A percentile compares a stretch with the other conserved stretches of the same genome.
phyloP scores from a whole-genome alignment of 2,888 invertebrate genomes.

The Calliopum simillimum region DNA sequence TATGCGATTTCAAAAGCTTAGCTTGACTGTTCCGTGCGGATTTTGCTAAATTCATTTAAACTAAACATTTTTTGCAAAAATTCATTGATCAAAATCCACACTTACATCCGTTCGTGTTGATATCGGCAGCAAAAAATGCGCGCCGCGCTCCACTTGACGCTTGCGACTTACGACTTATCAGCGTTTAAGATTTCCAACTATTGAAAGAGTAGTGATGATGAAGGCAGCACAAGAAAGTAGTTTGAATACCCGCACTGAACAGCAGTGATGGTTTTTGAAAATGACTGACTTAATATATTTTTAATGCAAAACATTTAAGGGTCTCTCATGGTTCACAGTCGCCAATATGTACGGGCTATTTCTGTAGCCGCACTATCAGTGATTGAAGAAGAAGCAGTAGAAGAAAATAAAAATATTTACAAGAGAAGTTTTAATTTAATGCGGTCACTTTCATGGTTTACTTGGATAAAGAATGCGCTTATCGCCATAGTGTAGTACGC shows the following conservation, averaged over 20 bases:
- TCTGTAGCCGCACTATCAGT: background rate
- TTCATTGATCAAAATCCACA: slow-evolving; percentile 15
- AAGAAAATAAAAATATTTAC: too few relatives aligned
- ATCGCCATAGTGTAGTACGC: too few relatives aligned
- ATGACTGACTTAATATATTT: too few relatives aligned
- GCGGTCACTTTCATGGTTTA: too few relatives aligned
- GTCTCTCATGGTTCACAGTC: slow-evolving; percentile 28
- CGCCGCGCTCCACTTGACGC: slow-evolving; percentile 8
- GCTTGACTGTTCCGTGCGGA: slow-evolving; percentile 1
- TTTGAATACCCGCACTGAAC: too few relatives aligned
- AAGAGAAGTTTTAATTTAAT: too few relatives aligned
- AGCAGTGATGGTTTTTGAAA: too few relatives aligned
- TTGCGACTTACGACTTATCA: background rate
- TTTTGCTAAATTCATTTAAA: slow-evolving; percentile 7
- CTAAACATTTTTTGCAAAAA: slow-evolving; percentile 23
- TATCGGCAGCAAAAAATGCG: slow-evolving; percentile 22
- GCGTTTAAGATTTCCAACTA: too few relatives aligned
- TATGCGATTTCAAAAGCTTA: background rate
- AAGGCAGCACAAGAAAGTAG: too few relatives aligned
- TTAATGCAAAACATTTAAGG: background rate
- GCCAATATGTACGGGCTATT: slow-evolving; percentile 6
- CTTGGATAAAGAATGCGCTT: too few relatives aligned
- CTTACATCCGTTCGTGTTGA: slow-evolving; percentile 36
- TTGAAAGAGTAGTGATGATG: too few relatives aligned
- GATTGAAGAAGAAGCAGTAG: too few relatives aligned